Evolutionary conservation across 1,140 invertebrate species (phyloP).

Genomic region (Pseudomyrmex flavicornis): DNA sequence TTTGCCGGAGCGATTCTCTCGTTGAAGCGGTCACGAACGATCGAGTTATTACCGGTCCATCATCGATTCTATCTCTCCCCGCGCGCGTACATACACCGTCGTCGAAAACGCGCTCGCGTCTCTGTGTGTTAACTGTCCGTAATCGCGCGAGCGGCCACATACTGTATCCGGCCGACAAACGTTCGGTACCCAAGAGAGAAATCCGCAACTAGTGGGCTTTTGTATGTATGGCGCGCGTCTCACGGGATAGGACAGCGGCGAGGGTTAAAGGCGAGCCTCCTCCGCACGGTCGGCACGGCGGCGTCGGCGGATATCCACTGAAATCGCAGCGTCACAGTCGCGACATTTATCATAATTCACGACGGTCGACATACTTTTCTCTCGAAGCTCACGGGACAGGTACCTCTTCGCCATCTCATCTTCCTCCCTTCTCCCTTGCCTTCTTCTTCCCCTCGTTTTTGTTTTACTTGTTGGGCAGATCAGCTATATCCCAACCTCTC

Average conservation of each 20-base stretch:
- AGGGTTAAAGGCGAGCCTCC: conserved; percentile 36
- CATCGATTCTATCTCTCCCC: conserved; percentile 26
- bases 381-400: conserved; percentile 46
- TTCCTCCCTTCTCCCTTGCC: conserved; percentile 18
- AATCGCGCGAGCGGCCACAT: conserved; percentile 40
- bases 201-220: conserved; percentile 25
- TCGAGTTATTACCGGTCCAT: conserved; percentile 56
- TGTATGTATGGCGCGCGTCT: conserved; percentile 55
- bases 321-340: conserved; percentile 73
- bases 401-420: conserved; percentile 50
- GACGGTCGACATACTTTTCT: conserved; percentile 70
- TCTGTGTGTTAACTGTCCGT: conserved; percentile 43
- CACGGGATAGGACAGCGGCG: conserved; percentile 41
- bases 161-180: conserved; percentile 34
- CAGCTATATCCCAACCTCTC: conserved; percentile 68
- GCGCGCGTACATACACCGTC: conserved; percentile 1
- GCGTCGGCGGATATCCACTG: not conserved
- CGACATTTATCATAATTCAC: conserved; percentile 80
- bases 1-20: conserved; percentile 30
- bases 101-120: conserved; percentile 35
- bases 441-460: conserved; percentile 15
- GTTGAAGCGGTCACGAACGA: conserved; percentile 49
- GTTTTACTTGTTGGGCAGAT: conserved; percentile 31
- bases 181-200: conserved; percentile 2
- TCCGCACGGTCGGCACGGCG: no score